Evolutionary conservation across 2,797 vertebrate species (phyloP), one percentile per base, ranked within the genome.

Genomic region (Hephaestus fuliginosus): DNA sequence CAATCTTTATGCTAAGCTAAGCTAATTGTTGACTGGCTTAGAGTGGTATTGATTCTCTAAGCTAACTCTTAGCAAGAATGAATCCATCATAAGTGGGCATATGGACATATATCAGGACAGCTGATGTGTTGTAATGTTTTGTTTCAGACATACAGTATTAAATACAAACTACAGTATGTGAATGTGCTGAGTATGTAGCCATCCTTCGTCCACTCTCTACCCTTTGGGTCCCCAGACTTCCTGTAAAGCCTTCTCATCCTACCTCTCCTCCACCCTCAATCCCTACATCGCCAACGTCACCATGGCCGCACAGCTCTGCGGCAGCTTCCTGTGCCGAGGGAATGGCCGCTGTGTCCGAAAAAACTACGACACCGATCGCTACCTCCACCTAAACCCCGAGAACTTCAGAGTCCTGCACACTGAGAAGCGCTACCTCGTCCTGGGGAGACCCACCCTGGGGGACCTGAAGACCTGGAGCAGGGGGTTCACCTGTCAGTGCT

Each of bases 261-360:
- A 96, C 81, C 86, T 97, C 48, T 81, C 80, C 51, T 91, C 69
- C 58, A 95, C 82, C 25, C 84, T 97, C 74, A 96, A 92, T 46
- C 95, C 95, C 2, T 97, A 97, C 74, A 81, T 97, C 84, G 92
- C 95, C 92, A 97, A 97, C 0, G 89, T 96, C 83, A 96, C 96
- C 0, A 88, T 93, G 41, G 96, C 96, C 62, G 92, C 96, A 72
- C 96, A 91, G 93, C 93, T 97, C 79, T 97, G 96, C 82, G 95
- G 94, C 78, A 81, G 91, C 76, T 93, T 93, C 70, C 90, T 97
- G 77, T 97, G 96, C 64, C 89, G 88, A 28, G 94, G 93, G 6
- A 90, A 92, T 25, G 96, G 97, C 7, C 85, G 94, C 22, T 97
- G 97, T 1, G 85, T 79, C 48, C 86, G 96, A 33, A 97, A 95